A percentile compares a stretch with the other conserved stretches of the same genome.
Conservation (phyloP, 2,888 invertebrate genomes). For the Drosophila cognata region DNA sequence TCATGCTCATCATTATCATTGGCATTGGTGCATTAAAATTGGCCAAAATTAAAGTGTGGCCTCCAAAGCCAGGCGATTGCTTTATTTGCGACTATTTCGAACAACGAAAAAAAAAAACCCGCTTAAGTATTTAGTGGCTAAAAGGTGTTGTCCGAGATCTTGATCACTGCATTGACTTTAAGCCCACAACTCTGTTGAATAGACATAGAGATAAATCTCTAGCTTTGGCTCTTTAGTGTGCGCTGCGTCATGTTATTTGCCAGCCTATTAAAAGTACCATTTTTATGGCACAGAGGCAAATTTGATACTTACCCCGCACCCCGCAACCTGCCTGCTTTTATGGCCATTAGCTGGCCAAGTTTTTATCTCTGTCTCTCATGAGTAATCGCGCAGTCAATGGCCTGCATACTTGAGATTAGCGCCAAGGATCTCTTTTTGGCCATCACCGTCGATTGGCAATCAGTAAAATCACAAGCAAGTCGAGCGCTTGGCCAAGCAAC, state of each 20-base stretch:
- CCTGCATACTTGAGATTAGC: slow-evolving; percentile 46
- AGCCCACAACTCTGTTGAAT: not conserved
- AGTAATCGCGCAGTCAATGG: slow-evolving; percentile 52
- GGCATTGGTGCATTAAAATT: slow-evolving; percentile 37
- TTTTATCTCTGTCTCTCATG: slow-evolving; percentile 53
- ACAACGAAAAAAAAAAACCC: no score
- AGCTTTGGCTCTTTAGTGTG: not conserved
- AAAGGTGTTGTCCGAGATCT: not conserved
- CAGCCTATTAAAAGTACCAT: slow-evolving; percentile 38
- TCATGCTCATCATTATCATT: slow-evolving; percentile 28
- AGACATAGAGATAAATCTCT: not conserved
- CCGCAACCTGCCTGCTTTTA: slow-evolving; percentile 1
- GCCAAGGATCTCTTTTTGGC: slow-evolving; percentile 9
- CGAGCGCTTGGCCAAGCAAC: not conserved
- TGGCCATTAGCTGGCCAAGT: slow-evolving; percentile 52
- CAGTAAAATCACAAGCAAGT: slow-evolving; percentile 5
- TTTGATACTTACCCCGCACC: slow-evolving; percentile 9
- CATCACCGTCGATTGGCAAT: slow-evolving; percentile 23
- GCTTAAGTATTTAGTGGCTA: not conserved
- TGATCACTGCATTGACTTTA: not conserved
- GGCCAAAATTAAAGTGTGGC: slow-evolving; percentile 16
- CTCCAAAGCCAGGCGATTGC: not conserved
- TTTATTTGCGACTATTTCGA: not conserved
- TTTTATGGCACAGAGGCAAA: slow-evolving; percentile 21
- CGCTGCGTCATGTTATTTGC: slow-evolving; percentile 10